Conservation (phyloP, 2,888 invertebrate species). For the Acanthosepion lycidas region DNA sequence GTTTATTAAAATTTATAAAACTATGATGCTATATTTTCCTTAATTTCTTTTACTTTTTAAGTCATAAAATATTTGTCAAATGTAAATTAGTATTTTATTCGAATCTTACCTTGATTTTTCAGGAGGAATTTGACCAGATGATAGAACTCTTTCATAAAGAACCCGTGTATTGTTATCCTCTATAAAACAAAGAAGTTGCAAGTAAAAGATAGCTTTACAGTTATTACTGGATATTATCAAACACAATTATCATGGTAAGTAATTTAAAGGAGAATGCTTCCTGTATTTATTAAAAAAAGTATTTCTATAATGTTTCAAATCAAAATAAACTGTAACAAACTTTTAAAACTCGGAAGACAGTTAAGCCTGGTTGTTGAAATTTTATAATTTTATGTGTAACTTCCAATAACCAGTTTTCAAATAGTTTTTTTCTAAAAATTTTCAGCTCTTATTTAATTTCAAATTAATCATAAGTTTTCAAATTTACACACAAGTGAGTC, state of each 20-base stretch:
- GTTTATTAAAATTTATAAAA: no score
- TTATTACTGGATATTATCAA: not conserved
- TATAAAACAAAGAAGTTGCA: slow-evolving; percentile 74
- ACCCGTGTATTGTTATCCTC: slow-evolving; percentile 99
- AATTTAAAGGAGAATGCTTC: not conserved
- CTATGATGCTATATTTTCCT: not conserved
- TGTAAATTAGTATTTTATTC: not conserved
- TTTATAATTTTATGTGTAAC: no score
- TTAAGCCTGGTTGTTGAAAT: no score
- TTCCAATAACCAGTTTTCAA: no score
- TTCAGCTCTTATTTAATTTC: no score
- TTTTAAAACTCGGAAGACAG: no score
- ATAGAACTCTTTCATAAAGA: slow-evolving; percentile 96
- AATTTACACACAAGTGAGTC: no score
- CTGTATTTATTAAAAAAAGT: not conserved
- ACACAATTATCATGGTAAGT: not conserved
- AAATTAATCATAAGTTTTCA: no score
- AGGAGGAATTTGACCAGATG: slow-evolving; percentile 90
- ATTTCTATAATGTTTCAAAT: not conserved
- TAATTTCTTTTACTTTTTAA: not conserved
- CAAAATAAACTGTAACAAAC: not conserved
- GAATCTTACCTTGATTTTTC: slow-evolving; percentile 84
- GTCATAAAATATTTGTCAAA: not conserved
- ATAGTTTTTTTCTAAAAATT: no score
- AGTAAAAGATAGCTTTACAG: not conserved